Conservation (phyloP, 1,140 invertebrate genomes). For the Micrasema minimum region DNA sequence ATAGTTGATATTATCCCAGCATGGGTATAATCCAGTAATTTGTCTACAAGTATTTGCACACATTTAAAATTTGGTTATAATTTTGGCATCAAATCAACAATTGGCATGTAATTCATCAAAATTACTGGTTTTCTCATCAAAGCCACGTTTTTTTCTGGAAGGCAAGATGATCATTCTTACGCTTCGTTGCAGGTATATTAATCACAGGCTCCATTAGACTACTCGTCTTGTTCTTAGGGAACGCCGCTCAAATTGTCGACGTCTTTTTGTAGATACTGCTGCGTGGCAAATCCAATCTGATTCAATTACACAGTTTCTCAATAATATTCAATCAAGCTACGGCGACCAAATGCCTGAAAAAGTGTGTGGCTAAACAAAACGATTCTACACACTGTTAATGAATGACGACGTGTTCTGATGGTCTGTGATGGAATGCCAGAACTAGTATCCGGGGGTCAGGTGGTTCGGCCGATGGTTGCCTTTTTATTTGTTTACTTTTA, state of each 20-base stretch:
- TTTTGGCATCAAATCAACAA: too few relatives aligned
- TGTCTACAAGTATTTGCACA: too few relatives aligned
- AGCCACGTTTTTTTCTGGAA: too few relatives aligned
- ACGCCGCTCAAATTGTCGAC: neutral
- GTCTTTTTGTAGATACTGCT: slow-evolving; percentile 25
- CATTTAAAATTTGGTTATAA: too few relatives aligned
- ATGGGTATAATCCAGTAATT: too few relatives aligned
- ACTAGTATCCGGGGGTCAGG: neutral
- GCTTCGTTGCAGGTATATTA: too few relatives aligned
- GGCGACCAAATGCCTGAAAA: slow-evolving; percentile 13
- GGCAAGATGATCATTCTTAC: too few relatives aligned
- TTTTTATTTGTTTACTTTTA: slow-evolving; percentile 1
- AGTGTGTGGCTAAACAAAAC: slow-evolving; percentile 40
- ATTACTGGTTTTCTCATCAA: too few relatives aligned
- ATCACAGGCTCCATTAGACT: slow-evolving; percentile 22
- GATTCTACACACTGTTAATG: slow-evolving; percentile 43
- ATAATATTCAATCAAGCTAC: slow-evolving; percentile 8
- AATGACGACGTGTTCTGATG: neutral
- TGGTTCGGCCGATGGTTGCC: neutral
- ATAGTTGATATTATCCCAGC: too few relatives aligned
- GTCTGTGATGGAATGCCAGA: too few relatives aligned
- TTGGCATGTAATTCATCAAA: neutral
- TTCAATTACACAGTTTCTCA: slow-evolving; percentile 51
- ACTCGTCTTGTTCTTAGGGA: slow-evolving; percentile 23
- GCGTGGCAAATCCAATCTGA: slow-evolving; percentile 48